Conservation (phyloP, 2,797 vertebrate genomes). For the Champsocephalus esox region DNA sequence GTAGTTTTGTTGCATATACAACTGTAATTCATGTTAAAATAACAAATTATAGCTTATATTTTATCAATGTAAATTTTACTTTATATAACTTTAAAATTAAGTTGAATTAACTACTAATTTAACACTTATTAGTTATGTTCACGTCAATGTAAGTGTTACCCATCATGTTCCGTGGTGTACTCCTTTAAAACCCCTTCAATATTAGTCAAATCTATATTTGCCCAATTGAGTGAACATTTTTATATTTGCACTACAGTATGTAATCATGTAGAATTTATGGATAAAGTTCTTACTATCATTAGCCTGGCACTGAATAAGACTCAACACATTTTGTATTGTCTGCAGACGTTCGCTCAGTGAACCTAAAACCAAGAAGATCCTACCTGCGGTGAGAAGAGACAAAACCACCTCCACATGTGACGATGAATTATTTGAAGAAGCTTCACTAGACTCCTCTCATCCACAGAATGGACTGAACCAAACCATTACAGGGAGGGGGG, state of each 20-base stretch:
- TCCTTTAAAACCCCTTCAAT: neutral
- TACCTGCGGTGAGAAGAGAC: slow-evolving; percentile 82
- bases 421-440: slow-evolving; percentile 78
- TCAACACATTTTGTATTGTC: slow-evolving; percentile 7
- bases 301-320: neutral
- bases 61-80: no score
- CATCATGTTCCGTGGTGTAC: neutral
- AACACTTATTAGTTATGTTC: no score
- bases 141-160: no score
- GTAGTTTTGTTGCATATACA: no score
- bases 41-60: no score
- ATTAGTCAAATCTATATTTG: neutral
- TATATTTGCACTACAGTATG: no score
- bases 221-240: neutral
- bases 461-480: slow-evolving; percentile 73
- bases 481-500: slow-evolving; percentile 33
- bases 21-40: no score
- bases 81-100: no score
- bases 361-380: slow-evolving; percentile 74
- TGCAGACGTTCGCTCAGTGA: slow-evolving; percentile 77
- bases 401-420: slow-evolving; percentile 89
- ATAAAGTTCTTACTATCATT: neutral
- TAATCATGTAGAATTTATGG: no score
- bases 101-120: no score
- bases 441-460: slow-evolving; percentile 68